Evolutionary conservation across 2,797 vertebrate genomes (phyloP), one percentile per base, ranked within the genome.

Genomic region (Catostomus latipinnis): DNA sequence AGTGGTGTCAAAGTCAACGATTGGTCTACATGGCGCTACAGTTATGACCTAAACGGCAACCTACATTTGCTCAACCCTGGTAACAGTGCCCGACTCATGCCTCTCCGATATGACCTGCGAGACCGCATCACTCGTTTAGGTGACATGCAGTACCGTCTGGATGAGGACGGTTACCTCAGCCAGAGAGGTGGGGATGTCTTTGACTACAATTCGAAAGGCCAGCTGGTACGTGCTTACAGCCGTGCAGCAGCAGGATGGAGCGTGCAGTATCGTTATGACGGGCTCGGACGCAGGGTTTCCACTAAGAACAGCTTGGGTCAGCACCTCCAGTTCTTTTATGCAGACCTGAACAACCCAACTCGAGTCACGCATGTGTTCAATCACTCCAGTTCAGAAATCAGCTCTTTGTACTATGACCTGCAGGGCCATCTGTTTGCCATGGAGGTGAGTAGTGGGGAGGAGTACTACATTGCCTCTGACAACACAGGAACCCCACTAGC

Each of bases 351-450:
- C 94, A 96, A 99, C 85, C 98, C 97, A 0, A 94, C 95, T 0
- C 94, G 97, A 80, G 93, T 99, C 89, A 99, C 98, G 3, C 98
- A 99, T 1, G 95, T 99, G 86, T 99, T 99, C 88, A 99, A 99
- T 82, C 98, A 99, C 90, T 98, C 98, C 83, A 99, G 97, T 86
- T 99, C 98, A 0, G 98, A 99, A 89, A 99, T 99, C 80, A 96
- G 96, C 5, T 98, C 98, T 0, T 93, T 99, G 66, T 99, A 99
- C 91, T 99, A 99, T 0, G 98, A 99, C 86, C 94, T 99, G 78
- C 98, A 99, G 91, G 98, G 98, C 14, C 97, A 99, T 89, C 94
- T 99, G 84, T 99, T 99, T 73, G 98, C 98, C 74, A 99, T 99
- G 97, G 98, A 99, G 90, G 97, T 98, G 86, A 99, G 97, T 94